Evolutionary conservation across 2,888 invertebrate species (phyloP).

Genomic region (Agonopterix arenella): DNA sequence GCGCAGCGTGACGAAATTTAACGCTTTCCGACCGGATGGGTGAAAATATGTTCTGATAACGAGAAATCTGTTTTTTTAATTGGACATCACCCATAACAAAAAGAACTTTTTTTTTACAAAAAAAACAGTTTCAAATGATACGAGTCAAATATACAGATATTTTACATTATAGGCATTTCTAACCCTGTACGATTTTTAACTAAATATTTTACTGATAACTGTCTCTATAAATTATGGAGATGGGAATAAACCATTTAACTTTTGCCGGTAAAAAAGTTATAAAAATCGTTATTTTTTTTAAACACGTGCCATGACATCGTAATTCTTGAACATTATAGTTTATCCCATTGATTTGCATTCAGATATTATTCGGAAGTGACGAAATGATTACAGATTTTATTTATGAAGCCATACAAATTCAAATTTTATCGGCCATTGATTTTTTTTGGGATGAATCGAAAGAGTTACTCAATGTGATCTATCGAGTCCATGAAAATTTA

Average conservation of each 20-base stretch:
- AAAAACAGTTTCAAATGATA: no score
- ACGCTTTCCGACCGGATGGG: no score
- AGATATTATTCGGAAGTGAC: conserved; percentile 40
- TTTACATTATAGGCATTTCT: no score
- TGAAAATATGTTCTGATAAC: no score
- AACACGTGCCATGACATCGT: conserved; percentile 28
- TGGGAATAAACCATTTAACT: background rate
- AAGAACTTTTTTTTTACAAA: no score
- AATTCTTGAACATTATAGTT: conserved; percentile 26
- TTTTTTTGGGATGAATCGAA: background rate
- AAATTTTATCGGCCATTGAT: background rate
- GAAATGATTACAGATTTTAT: conserved; percentile 11
- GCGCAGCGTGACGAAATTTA: no score
- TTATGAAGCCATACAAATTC: background rate
- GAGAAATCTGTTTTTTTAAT: no score
- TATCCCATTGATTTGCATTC: conserved; percentile 39
- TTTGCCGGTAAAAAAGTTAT: background rate
- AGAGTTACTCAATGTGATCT: background rate
- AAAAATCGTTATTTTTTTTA: background rate
- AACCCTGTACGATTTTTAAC: no score
- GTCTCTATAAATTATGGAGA: background rate
- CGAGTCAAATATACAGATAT: no score
- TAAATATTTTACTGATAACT: no score
- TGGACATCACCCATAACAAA: no score
- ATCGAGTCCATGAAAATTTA: no score